Conservation (phyloP, 2,888 invertebrate genomes). For the Oscheius onirici region DNA sequence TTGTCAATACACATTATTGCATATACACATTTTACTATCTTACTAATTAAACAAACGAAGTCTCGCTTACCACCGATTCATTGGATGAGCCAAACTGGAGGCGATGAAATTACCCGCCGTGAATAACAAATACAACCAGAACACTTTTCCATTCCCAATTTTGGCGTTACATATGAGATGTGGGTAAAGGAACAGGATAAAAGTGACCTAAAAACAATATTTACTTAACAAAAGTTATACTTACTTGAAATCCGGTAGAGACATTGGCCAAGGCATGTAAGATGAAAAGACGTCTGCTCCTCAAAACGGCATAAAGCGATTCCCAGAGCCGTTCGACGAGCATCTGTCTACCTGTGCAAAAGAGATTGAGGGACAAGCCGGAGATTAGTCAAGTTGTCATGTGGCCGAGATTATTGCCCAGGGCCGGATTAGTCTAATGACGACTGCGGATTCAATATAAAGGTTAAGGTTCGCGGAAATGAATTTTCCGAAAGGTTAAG, state of each 20-base stretch:
- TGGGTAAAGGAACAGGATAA: conserved; percentile 44
- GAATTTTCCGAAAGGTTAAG: too few relatives aligned
- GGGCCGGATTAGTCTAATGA: too few relatives aligned
- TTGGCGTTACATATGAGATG: conserved; percentile 39
- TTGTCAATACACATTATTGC: too few relatives aligned
- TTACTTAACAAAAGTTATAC: neutral
- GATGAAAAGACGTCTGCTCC: conserved; percentile 13
- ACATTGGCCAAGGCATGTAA: conserved; percentile 18
- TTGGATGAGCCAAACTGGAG: conserved; percentile 17
- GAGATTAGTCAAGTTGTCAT: neutral
- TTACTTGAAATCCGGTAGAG: conserved; percentile 21
- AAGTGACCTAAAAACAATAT: conserved; percentile 37
- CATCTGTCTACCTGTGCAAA: neutral
- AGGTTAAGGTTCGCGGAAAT: too few relatives aligned
- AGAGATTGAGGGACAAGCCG: too few relatives aligned
- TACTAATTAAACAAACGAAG: too few relatives aligned
- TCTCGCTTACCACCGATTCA: conserved; percentile 14
- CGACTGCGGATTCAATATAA: too few relatives aligned
- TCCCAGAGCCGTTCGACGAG: conserved; percentile 22
- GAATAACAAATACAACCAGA: conserved; percentile 47
- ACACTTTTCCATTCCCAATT: conserved; percentile 39
- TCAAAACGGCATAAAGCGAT: conserved; percentile 6
- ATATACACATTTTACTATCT: too few relatives aligned
- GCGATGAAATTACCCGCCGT: conserved; percentile 45
- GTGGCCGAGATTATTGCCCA: too few relatives aligned